phyloP scores from a whole-genome alignment of 2,797 vertebrate genomes.

The Lepilemur septentrionalis region DNA sequence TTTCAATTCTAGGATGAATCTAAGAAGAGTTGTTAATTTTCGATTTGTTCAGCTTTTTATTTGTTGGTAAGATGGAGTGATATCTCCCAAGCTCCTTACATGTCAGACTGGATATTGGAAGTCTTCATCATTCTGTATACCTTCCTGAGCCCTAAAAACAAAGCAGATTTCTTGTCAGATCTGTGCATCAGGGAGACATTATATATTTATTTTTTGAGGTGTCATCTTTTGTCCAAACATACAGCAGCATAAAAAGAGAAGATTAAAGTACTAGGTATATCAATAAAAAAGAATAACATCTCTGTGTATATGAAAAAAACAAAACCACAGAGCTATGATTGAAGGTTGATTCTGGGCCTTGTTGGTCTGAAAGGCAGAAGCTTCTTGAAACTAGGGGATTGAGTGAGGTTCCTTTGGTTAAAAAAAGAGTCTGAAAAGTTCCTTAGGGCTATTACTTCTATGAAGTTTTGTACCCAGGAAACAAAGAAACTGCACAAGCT shows the following conservation, averaged over 20 bases:
- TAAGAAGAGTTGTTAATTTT: background rate
- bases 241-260: background rate
- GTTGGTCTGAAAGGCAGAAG: background rate
- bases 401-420: background rate
- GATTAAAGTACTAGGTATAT: background rate
- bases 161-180: background rate
- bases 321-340: background rate
- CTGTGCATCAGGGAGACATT: background rate
- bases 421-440: background rate
- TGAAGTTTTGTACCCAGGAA: background rate
- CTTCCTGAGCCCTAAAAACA: background rate
- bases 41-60: conserved; percentile 2
- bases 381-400: background rate
- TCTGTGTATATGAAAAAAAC: background rate
- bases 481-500: background rate
- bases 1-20: background rate
- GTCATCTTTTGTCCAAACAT: background rate
- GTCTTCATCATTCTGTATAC: background rate
- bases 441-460: background rate
- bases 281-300: background rate
- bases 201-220: background rate
- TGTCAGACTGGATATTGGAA: background rate
- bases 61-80: background rate
- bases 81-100: background rate
- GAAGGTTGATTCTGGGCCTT: background rate